Conservation (phyloP, 2,113 vertebrate genomes). For the Smithornis capensis region DNA sequence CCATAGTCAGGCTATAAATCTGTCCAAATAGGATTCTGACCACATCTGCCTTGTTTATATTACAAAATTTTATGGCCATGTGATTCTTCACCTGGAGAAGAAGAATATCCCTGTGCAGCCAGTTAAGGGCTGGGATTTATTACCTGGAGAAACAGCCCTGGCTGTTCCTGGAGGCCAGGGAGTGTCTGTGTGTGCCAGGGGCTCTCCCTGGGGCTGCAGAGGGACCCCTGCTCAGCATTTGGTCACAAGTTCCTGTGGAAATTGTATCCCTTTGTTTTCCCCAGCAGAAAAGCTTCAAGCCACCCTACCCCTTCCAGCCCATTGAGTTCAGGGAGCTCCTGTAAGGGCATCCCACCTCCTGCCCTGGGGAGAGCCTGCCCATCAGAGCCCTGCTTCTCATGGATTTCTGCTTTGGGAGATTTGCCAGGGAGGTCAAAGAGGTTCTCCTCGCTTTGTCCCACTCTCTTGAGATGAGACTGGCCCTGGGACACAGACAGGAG, state of each 20-base stretch:
- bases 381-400: not conserved
- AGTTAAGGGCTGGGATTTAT: slow-evolving; percentile 17
- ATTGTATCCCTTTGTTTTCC: not conserved
- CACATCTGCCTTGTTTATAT: slow-evolving; percentile 45
- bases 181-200: not conserved
- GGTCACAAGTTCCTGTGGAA: not conserved
- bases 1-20: slow-evolving; percentile 54
- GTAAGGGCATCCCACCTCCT: not conserved
- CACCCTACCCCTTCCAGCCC: not conserved
- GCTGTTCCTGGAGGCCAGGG: not conserved
- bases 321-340: not conserved
- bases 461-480: not conserved
- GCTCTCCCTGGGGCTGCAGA: not conserved
- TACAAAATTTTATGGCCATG: slow-evolving; percentile 46
- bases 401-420: not conserved
- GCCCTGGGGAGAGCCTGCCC: not conserved
- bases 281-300: not conserved
- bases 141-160: not conserved
- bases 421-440: not conserved
- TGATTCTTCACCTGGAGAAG: slow-evolving; percentile 64
- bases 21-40: slow-evolving; percentile 60
- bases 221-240: accelerated
- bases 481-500: not conserved
- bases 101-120: not conserved
- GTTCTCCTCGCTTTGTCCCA: not conserved